Evolutionary conservation across 2,113 vertebrate species (phyloP).

Genomic region (Emydura subglobosa): DNA sequence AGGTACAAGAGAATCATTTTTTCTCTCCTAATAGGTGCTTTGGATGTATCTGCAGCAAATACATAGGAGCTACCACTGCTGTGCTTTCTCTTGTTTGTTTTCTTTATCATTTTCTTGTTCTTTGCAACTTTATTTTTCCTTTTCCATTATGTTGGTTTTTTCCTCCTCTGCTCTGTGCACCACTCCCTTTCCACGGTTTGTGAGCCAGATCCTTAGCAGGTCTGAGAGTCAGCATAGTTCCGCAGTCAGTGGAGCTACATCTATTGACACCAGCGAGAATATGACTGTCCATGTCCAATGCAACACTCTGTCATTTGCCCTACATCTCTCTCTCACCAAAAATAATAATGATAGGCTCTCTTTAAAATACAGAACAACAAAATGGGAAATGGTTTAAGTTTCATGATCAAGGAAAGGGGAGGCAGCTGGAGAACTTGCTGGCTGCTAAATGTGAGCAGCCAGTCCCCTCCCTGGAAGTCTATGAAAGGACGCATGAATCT

Average conservation of each 20-base stretch:
- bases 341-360: background rate
- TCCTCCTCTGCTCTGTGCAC: background rate
- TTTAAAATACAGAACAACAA: background rate
- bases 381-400: background rate
- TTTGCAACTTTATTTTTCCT: background rate
- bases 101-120: background rate
- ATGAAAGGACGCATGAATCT: background rate
- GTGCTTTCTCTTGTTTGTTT: background rate
- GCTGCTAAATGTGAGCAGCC: background rate
- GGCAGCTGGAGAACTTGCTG: background rate
- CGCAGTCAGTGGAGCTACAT: background rate
- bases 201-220: background rate
- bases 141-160: background rate
- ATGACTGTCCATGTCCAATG: background rate
- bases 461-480: background rate
- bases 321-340: background rate
- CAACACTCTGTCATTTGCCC: background rate
- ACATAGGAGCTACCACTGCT: background rate
- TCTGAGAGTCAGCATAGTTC: background rate
- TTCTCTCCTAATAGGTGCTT: background rate
- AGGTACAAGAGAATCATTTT: background rate
- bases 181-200: background rate
- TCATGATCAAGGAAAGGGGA: background rate
- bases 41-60: background rate
- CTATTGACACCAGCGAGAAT: background rate